A percentile compares a stretch with the other conserved stretches of the same genome.
Evolutionary conservation across 2,888 invertebrate species (phyloP).

Genomic region (Toxonevra muliebris): DNA sequence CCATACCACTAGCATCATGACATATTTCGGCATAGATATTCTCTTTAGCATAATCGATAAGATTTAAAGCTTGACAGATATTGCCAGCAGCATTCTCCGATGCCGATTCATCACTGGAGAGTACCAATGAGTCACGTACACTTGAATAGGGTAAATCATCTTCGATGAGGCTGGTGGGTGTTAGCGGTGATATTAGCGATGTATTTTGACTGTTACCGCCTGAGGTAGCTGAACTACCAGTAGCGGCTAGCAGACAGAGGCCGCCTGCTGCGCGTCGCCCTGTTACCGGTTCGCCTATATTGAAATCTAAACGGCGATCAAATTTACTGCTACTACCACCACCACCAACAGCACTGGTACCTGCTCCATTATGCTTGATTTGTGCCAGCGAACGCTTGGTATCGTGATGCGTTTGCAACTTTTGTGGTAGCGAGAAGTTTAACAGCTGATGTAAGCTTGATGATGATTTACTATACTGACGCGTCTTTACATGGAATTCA

Average conservation of each 20-base stretch:
- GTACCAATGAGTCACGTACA: conserved; percentile 73
- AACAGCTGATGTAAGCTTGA: conserved; percentile 68
- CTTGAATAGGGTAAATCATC: conserved; percentile 77
- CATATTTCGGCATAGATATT: conserved; percentile 80
- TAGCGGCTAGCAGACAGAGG: conserved; percentile 49
- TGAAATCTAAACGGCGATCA: conserved; percentile 48
- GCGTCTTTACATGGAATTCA: conserved; percentile 77
- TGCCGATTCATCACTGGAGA: conserved; percentile 50
- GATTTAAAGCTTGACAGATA: conserved; percentile 45
- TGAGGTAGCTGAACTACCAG: conserved; percentile 26
- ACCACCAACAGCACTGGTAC: background rate
- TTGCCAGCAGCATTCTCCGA: conserved; percentile 37
- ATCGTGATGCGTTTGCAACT: conserved; percentile 69
- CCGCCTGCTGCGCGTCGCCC: conserved; percentile 57
- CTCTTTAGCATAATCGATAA: conserved; percentile 66
- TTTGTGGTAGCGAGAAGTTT: conserved; percentile 62
- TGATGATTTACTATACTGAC: conserved; percentile 72
- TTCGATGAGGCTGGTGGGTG: conserved; percentile 56
- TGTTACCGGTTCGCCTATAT: conserved; percentile 57
- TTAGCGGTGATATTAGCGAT: conserved; percentile 45
- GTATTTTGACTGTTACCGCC: conserved; percentile 26
- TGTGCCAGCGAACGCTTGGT: conserved; percentile 59
- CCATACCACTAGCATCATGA: conserved; percentile 44
- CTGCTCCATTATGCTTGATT: conserved; percentile 40
- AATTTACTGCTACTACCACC: background rate